Evolutionary conservation across 1,140 invertebrate genomes (phyloP).

Genomic region (Drosophila nasuta): DNA sequence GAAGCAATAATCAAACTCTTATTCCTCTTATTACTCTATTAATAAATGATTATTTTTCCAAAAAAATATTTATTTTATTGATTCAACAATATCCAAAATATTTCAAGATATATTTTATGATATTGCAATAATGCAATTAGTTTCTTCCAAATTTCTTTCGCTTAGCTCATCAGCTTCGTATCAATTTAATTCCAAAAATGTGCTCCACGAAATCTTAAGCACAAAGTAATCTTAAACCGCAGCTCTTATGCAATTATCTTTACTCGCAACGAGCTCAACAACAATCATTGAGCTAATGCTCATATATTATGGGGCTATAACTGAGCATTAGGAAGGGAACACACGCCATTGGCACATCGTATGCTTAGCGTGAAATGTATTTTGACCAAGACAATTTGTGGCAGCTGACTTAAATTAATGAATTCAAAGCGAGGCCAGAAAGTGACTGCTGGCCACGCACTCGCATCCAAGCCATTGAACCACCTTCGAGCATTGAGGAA

Average conservation of each 20-base stretch:
- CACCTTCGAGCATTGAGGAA: constrained; percentile 8
- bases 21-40: too few species aligned
- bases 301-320: constrained; percentile 50
- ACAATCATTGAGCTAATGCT: constrained; percentile 45
- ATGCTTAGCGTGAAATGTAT: constrained; percentile 9
- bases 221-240: background rate
- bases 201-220: constrained; percentile 4
- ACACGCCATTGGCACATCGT: constrained; percentile 72
- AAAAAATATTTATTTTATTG: too few species aligned
- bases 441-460: constrained; percentile 33
- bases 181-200: background rate
- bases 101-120: too few species aligned
- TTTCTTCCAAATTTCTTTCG: too few species aligned
- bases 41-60: too few species aligned
- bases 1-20: too few species aligned
- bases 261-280: constrained; percentile 32
- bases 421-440: constrained; percentile 39
- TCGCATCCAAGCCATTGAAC: constrained; percentile 10
- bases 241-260: constrained; percentile 24
- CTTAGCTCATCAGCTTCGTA: background rate
- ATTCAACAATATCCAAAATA: too few species aligned
- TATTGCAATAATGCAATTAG: too few species aligned
- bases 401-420: constrained; percentile 65
- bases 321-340: constrained; percentile 21
- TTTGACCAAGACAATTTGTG: constrained; percentile 27